Evolutionary conservation across 2,888 invertebrate genomes (phyloP).

Genomic region (Lysandra coridon): DNA sequence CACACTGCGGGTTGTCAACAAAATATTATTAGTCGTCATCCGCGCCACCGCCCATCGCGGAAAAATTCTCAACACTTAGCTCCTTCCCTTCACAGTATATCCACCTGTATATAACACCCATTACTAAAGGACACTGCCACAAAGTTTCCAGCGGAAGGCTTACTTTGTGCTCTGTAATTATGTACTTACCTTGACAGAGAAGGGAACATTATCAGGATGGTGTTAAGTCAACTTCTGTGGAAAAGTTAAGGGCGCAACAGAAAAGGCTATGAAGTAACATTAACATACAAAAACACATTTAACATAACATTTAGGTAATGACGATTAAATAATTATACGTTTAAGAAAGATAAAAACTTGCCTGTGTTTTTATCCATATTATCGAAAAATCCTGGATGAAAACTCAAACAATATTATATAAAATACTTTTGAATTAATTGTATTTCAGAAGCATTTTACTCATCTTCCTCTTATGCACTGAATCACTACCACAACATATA

Average conservation of each 20-base stretch:
- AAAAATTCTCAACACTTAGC: slow-evolving; percentile 43
- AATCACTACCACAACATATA: too few species aligned
- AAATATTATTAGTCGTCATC: slow-evolving; percentile 69
- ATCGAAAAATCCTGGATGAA: not conserved
- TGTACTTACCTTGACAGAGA: not conserved
- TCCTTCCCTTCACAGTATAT: not conserved
- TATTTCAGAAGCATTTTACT: too few species aligned
- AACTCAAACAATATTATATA: too few species aligned
- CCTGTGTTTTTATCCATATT: not conserved
- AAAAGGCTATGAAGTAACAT: too few species aligned
- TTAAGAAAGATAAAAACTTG: not conserved
- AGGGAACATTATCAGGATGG: not conserved
- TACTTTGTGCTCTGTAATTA: not conserved
- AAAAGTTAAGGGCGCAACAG: not conserved
- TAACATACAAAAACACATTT: too few species aligned
- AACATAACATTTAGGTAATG: too few species aligned
- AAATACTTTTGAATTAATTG: too few species aligned
- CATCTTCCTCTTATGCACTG: too few species aligned
- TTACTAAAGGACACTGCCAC: not conserved
- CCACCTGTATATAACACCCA: not conserved
- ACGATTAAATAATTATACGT: too few species aligned
- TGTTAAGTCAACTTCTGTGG: not conserved
- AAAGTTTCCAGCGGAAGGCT: not conserved
- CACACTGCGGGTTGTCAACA: slow-evolving; percentile 64
- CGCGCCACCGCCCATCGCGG: slow-evolving; percentile 48